Conservation (phyloP, 2,797 vertebrate species). For the Ctenochaetus hawaiiensis region DNA sequence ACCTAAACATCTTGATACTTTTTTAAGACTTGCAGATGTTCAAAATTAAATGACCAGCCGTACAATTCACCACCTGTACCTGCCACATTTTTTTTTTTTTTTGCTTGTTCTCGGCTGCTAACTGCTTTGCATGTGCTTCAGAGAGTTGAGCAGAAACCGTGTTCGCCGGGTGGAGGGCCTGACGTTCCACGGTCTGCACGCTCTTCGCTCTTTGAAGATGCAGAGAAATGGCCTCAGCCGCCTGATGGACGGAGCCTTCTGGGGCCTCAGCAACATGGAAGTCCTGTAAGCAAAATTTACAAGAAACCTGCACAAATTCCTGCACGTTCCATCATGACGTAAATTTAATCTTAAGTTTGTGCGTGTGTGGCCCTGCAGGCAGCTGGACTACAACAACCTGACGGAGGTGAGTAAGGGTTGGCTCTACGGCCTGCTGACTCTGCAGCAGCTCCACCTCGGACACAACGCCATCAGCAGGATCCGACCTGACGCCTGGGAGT, state of each 20-base stretch:
- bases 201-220: conserved; percentile 92
- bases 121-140: conserved; percentile 65
- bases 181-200: conserved; percentile 93
- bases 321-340: not conserved
- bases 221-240: conserved; percentile 92
- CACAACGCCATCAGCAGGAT: conserved; percentile 95
- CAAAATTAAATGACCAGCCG: not conserved
- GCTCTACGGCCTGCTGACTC: conserved; percentile 95
- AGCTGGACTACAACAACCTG: conserved; percentile 96
- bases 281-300: conserved; percentile 87
- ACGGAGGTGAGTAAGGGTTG: conserved; percentile 97
- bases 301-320: not conserved
- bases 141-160: conserved; percentile 94
- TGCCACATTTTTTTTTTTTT: not conserved
- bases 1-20: too few species aligned
- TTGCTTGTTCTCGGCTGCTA: not conserved
- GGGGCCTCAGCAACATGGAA: conserved; percentile 96
- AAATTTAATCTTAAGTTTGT: conserved; percentile 16
- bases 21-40: not conserved
- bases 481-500: conserved; percentile 96
- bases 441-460: conserved; percentile 95
- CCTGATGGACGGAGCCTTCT: conserved; percentile 98
- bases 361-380: conserved; percentile 83
- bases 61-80: not conserved
- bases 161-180: conserved; percentile 92